Evolutionary conservation across 2,888 invertebrate species (phyloP), one percentile per base, ranked within the genome.

Genomic region (Bellardia pandia): DNA sequence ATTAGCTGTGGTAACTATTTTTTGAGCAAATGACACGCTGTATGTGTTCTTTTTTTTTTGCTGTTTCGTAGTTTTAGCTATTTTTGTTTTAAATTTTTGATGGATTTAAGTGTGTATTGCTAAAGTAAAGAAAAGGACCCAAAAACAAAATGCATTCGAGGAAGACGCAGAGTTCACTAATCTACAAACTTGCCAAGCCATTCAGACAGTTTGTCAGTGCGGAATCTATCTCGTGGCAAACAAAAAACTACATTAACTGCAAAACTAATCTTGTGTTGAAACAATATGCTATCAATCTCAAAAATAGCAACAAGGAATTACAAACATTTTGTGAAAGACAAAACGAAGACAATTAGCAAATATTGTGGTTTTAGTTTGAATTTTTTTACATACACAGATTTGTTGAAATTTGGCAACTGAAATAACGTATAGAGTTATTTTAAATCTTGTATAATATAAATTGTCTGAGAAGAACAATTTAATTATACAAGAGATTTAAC

Each of bases 161-260:
- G 23, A 5, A 69, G 58, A 56, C 9, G 33, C 13, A 7, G 37
- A 74, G 58, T 78, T 78, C 72, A 84, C 78, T 84, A 84, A 78
- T 84, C 78, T 23, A 45, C 48, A 72, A 78, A 74, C 37, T 68
- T 78, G 30, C 40, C 23, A 78, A 68, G 78, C 68, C 72, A 74
- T 60, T 72, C 40, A 58, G 66, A 84, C 72, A 66, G 53, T 58
- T 78, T 72, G 72, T 72, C 77, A 77, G 84, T 60, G 13, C 16
- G 62, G 13, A 75, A 62, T 37, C 51, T 37, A 62, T 62, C 62
- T 75, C 16, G 60, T 71, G 69, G 76, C 42, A 56, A 51, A 23
- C 56, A 33, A 68, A 33, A 33, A 4, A 5, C 11, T 8, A 60
- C 9, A 8, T 48, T 45, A 16, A 48, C 11, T 48, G 48, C 62